Evolutionary conservation across 2,113 vertebrate genomes (phyloP).

Genomic region (Zosterops lateralis): DNA sequence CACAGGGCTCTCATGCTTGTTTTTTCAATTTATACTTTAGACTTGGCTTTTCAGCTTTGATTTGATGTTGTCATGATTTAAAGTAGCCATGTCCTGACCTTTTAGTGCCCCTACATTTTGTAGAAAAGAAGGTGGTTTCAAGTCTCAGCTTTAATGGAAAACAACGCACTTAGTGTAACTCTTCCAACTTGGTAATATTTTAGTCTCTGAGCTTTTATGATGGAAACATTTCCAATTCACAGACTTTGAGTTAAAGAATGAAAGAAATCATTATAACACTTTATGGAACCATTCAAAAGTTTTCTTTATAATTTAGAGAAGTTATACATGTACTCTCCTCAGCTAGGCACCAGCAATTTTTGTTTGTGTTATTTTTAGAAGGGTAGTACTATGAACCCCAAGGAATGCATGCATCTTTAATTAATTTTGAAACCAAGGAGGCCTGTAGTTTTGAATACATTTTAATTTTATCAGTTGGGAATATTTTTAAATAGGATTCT

Average conservation of each 20-base stretch:
- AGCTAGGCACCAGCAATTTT: not conserved
- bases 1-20: not conserved
- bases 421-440: not conserved
- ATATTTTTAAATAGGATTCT: not conserved
- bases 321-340: not conserved
- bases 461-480: slow-evolving; percentile 28
- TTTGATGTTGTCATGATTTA: not conserved
- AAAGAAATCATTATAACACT: not conserved
- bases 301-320: not conserved
- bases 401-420: not conserved
- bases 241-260: not conserved
- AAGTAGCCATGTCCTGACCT: not conserved
- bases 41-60: not conserved
- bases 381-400: not conserved
- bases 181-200: not conserved
- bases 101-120: not conserved
- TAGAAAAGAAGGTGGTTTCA: not conserved
- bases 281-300: not conserved
- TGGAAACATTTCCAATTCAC: not conserved
- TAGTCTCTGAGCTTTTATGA: not conserved
- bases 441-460: not conserved
- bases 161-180: not conserved
- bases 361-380: not conserved
- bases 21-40: not conserved
- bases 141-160: not conserved